A percentile compares a stretch with the other conserved stretches of the same genome.
Conservation (phyloP, 2,888 invertebrate genomes). For the Metacarcinus magister region DNA sequence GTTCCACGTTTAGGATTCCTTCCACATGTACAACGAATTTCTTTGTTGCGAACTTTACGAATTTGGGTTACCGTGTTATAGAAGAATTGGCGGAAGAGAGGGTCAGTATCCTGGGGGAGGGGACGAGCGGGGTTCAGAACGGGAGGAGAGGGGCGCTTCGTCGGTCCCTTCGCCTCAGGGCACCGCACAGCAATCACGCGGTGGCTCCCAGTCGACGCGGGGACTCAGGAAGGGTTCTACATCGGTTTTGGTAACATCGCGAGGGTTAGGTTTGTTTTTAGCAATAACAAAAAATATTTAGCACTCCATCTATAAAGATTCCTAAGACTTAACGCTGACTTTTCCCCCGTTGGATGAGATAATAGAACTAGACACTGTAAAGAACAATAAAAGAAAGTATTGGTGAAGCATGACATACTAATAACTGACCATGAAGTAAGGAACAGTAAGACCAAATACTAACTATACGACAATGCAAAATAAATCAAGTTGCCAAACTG, state of each 20-base stretch:
- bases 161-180: constrained; percentile 22
- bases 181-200: constrained; percentile 49
- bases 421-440: too few species aligned
- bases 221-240: background rate
- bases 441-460: background rate
- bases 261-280: background rate
- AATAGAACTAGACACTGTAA: background rate
- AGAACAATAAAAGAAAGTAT: background rate
- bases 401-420: background rate
- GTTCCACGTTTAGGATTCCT: background rate
- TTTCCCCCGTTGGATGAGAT: background rate
- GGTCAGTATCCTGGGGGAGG: background rate
- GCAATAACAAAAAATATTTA: constrained; percentile 2
- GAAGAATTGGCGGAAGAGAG: constrained; percentile 46
- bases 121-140: background rate
- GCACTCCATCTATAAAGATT: background rate
- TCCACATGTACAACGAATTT: background rate
- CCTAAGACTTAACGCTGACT: background rate
- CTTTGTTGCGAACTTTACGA: constrained; percentile 15
- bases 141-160: background rate
- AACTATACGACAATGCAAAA: background rate
- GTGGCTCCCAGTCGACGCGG: constrained; percentile 29
- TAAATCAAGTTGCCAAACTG: background rate
- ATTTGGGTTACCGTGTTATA: constrained; percentile 42
- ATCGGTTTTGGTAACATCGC: constrained; percentile 43